Percentiles rank a stretch among this genome's conserved stretches.
Evolutionary conservation across 2,888 invertebrate genomes (phyloP).

Genomic region (Isoperla grammatica): DNA sequence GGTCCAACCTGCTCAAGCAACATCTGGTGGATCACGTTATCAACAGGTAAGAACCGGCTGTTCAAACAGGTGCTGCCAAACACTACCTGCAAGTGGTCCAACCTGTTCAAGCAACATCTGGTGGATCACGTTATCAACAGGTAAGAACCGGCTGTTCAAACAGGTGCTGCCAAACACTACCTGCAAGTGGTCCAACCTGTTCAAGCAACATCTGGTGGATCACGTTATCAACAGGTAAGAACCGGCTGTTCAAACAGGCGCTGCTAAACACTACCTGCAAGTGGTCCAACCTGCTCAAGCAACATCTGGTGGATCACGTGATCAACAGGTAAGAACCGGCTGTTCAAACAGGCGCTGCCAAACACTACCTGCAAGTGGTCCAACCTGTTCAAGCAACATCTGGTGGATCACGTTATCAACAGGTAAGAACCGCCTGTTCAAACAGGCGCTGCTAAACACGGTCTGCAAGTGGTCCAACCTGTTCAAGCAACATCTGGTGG

Average conservation of each 20-base stretch:
- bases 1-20: slow-evolving; percentile 83
- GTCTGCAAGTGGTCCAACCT: slow-evolving; percentile 85
- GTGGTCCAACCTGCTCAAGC: slow-evolving; percentile 85
- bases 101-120: slow-evolving; percentile 79
- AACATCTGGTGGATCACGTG: slow-evolving; percentile 77
- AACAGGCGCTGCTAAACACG: slow-evolving; percentile 73
- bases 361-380: slow-evolving; percentile 85
- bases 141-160: slow-evolving; percentile 62
- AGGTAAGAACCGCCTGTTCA: slow-evolving; percentile 64
- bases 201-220: slow-evolving; percentile 78
- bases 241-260: slow-evolving; percentile 70
- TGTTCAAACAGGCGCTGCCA: slow-evolving; percentile 75
- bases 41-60: slow-evolving; percentile 56
- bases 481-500: slow-evolving; percentile 78
- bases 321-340: slow-evolving; percentile 57
- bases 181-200: slow-evolving; percentile 83
- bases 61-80: slow-evolving; percentile 79
- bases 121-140: slow-evolving; percentile 72
- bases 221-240: slow-evolving; percentile 64
- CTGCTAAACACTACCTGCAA: slow-evolving; percentile 78
- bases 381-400: slow-evolving; percentile 77
- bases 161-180: slow-evolving; percentile 75
- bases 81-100: slow-evolving; percentile 81
- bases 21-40: slow-evolving; percentile 78
- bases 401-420: slow-evolving; percentile 72